Percentiles rank a stretch among this genome's conserved stretches.
Evolutionary conservation across 2,888 invertebrate species (phyloP).

Genomic region (Oscheius sp.): DNA sequence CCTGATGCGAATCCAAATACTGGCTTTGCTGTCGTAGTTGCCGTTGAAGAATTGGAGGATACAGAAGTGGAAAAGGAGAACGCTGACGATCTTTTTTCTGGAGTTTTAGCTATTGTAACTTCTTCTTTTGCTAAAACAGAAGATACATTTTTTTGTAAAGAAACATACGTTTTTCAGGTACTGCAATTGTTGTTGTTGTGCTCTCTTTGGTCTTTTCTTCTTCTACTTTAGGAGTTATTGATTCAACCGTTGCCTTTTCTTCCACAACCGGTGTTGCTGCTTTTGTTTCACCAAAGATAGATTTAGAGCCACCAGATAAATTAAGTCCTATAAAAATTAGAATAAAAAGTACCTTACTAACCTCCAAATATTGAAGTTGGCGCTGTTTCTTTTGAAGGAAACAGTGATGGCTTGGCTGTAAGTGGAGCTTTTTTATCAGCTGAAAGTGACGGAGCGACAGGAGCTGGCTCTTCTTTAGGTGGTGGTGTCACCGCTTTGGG

Average conservation of each 20-base stretch:
- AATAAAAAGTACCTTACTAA: neutral
- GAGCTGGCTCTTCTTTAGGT: neutral
- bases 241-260: neutral
- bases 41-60: too few species aligned
- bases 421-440: conserved; percentile 13
- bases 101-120: neutral
- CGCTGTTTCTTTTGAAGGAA: neutral
- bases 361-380: too few species aligned
- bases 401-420: conserved; percentile 9
- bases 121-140: neutral
- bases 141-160: neutral
- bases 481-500: neutral
- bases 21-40: neutral
- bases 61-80: too few species aligned
- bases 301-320: neutral
- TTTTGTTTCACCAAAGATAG: neutral
- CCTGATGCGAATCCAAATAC: neutral
- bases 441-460: neutral
- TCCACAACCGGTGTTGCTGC: neutral
- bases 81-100: too few species aligned
- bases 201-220: neutral
- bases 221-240: neutral
- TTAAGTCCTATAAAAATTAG: neutral
- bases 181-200: neutral
- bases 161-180: neutral